Evolutionary conservation across 2,888 invertebrate species (phyloP).

Genomic region (Steinernema hermaphroditum): DNA sequence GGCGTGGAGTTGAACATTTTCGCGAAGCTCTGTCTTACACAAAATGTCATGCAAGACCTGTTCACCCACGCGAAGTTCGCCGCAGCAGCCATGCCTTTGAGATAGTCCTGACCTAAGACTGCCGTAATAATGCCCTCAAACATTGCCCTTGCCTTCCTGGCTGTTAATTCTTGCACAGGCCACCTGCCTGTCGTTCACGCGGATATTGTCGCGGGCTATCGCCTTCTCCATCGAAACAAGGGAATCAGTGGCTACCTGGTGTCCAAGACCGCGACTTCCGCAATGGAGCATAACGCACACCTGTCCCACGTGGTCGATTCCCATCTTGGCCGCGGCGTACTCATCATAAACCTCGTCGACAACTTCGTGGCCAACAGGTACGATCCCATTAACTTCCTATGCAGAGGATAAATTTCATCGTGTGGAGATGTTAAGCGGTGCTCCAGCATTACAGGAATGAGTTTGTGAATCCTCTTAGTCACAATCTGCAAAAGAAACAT

Average conservation of each 20-base stretch:
- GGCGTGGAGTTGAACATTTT: conserved; percentile 92
- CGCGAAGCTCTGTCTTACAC: conserved; percentile 86
- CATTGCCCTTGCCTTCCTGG: conserved; percentile 68
- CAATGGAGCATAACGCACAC: conserved; percentile 99
- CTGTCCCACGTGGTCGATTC: conserved; percentile 82
- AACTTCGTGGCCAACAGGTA: conserved; percentile 72
- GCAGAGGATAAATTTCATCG: conserved; percentile 95
- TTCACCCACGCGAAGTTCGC: conserved; percentile 99
- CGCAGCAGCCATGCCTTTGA: conserved; percentile 97
- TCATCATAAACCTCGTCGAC: conserved; percentile 97
- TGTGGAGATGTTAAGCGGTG: conserved; percentile 91
- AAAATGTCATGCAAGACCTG: conserved; percentile 97
- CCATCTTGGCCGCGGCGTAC: conserved; percentile 96
- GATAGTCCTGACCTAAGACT: conserved; percentile 90
- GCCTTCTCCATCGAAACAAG: conserved; percentile 96
- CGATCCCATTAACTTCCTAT: conserved; percentile 87
- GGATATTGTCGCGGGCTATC: conserved; percentile 95
- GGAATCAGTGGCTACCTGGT: conserved; percentile 75
- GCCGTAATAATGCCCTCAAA: conserved; percentile 59
- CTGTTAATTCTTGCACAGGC: conserved; percentile 95
- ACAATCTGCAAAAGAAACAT: conserved; percentile 70
- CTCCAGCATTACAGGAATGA: conserved; percentile 89
- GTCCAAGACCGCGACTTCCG: conserved; percentile 96
- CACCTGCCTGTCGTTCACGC: conserved; percentile 92
- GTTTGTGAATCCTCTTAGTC: conserved; percentile 78